phyloP scores from a whole-genome alignment of 2,888 invertebrate species.

The Drosophila cyrtoloma region DNA sequence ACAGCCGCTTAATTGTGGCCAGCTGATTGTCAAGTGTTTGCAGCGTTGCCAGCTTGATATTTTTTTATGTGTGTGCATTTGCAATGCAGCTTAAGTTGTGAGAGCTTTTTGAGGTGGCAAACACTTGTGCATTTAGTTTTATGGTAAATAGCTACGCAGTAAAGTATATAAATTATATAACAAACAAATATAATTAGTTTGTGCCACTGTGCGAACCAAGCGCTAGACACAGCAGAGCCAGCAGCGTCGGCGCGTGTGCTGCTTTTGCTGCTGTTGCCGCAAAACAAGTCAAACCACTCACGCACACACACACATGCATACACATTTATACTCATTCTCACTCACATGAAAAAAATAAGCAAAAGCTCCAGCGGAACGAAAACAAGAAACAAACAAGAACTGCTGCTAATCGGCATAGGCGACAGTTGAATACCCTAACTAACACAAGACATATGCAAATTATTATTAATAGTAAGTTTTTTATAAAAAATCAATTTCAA shows the following conservation, averaged over 20 bases:
- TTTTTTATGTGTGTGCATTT: conserved; percentile 1
- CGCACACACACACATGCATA: conserved; percentile 41
- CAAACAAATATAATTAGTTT: conserved; percentile 11
- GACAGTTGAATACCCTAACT: conserved; percentile 34
- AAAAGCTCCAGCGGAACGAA: conserved; percentile 66
- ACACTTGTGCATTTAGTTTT: background rate
- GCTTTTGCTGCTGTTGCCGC: conserved; percentile 66
- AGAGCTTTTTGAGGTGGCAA: background rate
- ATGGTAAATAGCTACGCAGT: background rate
- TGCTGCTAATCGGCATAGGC: conserved; percentile 9
- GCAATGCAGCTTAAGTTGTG: background rate
- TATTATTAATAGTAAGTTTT: background rate
- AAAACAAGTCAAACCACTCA: conserved; percentile 80
- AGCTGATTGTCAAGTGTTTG: background rate
- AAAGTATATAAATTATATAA: conserved; percentile 2
- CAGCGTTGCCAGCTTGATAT: conserved; percentile 12
- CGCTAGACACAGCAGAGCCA: conserved; percentile 65
- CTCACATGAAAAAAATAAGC: conserved; percentile 48
- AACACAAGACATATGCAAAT: background rate
- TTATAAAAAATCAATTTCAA: background rate
- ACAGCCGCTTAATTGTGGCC: background rate
- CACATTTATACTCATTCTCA: conserved; percentile 35
- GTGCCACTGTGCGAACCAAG: conserved; percentile 69
- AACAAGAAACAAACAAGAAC: conserved; percentile 54
- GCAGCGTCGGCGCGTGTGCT: conserved; percentile 74